Evolutionary conservation across 2,797 vertebrate species (phyloP).

Genomic region (Tachyglossus aculeatus): DNA sequence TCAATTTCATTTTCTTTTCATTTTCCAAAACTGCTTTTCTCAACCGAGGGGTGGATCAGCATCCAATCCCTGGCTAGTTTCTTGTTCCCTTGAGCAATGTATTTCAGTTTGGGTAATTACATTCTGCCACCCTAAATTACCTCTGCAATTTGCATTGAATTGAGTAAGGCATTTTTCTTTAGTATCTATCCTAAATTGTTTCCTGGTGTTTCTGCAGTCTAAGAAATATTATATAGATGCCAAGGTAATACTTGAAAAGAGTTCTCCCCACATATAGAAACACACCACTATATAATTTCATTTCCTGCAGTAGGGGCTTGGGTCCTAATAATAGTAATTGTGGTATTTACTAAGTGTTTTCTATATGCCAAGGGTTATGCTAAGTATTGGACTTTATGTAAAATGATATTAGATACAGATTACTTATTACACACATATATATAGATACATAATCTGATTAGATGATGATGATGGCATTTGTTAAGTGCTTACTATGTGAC

Average conservation of each 20-base stretch:
- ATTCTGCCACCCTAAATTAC: conserved; percentile 46
- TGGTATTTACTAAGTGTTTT: too few species aligned
- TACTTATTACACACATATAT: too few species aligned
- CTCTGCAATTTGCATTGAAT: conserved; percentile 31
- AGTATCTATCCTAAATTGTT: conserved; percentile 57
- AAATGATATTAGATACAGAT: too few species aligned
- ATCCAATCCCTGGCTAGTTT: background rate
- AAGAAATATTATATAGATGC: conserved; percentile 36
- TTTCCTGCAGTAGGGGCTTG: too few species aligned
- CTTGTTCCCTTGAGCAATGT: conserved; percentile 45
- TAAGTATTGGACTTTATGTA: too few species aligned
- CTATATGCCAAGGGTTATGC: too few species aligned
- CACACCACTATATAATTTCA: too few species aligned
- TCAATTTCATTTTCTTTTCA: conserved; percentile 4
- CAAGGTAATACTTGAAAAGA: conserved; percentile 51
- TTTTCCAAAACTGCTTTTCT: conserved; percentile 29
- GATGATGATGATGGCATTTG: too few species aligned
- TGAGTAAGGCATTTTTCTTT: conserved; percentile 38
- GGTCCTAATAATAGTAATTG: too few species aligned
- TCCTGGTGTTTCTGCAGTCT: conserved; percentile 33
- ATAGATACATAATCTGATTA: too few species aligned
- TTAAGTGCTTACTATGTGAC: too few species aligned
- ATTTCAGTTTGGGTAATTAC: conserved; percentile 56
- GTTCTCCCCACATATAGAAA: conserved; percentile 36
- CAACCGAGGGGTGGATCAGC: conserved; percentile 8